These are phyloP conservation scores for Euphonia xanthogaster DNA, from an alignment of 2,797 vertebrate species.

Conservation along the genomic window DNA sequence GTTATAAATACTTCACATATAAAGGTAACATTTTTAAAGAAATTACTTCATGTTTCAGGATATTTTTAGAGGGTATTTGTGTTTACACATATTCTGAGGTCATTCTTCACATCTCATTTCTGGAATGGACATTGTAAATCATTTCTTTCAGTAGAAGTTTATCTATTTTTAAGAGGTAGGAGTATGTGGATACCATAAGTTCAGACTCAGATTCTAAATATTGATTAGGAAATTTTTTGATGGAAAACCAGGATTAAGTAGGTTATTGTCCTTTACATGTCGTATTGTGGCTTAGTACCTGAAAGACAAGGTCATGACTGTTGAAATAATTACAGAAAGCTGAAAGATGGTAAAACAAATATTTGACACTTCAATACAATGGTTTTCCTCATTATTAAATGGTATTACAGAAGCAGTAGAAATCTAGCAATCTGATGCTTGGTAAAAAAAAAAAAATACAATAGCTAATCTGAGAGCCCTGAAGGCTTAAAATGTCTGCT, in stretches of 20 bases:
- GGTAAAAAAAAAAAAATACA: neutral
- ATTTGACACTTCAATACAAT: neutral
- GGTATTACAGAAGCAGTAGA: neutral
- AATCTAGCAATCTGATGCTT: neutral
- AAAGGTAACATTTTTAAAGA: neutral
- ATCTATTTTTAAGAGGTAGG: neutral
- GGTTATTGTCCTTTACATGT: neutral
- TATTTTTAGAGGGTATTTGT: neutral
- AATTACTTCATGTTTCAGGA: neutral
- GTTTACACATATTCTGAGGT: neutral
- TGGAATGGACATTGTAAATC: neutral
- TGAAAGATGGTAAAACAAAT: conserved; percentile 7
- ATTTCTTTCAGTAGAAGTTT: neutral
- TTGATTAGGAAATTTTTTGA: neutral
- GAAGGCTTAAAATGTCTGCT: neutral
- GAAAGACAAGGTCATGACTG: neutral
- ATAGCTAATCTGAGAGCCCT: neutral
- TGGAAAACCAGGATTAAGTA: neutral
- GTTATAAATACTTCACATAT: neutral
- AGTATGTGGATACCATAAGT: neutral
- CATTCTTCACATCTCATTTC: neutral
- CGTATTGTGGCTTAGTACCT: neutral
- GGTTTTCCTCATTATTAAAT: neutral
- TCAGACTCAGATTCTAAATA: neutral
- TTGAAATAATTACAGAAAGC: neutral